phyloP scores from a whole-genome alignment of 2,113 vertebrate genomes.

The Limanda limanda region DNA sequence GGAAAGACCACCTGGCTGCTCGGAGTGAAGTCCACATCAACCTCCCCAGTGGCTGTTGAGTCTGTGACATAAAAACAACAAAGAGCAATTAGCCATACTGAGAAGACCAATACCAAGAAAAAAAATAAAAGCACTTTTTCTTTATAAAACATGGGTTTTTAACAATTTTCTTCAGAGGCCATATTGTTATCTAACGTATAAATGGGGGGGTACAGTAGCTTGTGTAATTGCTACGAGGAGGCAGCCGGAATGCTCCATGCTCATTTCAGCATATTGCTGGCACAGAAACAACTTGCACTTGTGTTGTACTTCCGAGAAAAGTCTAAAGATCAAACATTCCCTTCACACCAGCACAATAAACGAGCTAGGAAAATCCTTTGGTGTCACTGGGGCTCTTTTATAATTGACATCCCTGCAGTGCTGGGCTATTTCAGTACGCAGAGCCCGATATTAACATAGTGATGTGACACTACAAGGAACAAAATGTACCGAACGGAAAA shows the following conservation, averaged over 20 bases:
- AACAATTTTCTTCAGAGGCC: slow-evolving; percentile 33
- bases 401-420: slow-evolving; percentile 75
- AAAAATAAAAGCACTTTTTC: slow-evolving; percentile 1
- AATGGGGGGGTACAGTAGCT: slow-evolving; percentile 31
- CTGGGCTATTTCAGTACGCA: slow-evolving; percentile 68
- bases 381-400: slow-evolving; percentile 61
- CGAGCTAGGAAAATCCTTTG: slow-evolving; percentile 57
- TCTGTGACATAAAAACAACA: slow-evolving; percentile 62
- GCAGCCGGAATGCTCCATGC: slow-evolving; percentile 26
- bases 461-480: slow-evolving; percentile 42
- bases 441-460: slow-evolving; percentile 53
- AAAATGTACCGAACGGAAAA: slow-evolving; percentile 36
- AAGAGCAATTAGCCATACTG: slow-evolving; percentile 10
- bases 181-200: slow-evolving; percentile 52
- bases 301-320: slow-evolving; percentile 44
- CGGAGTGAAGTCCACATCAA: slow-evolving; percentile 58
- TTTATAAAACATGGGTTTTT: slow-evolving; percentile 14
- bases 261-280: slow-evolving; percentile 38
- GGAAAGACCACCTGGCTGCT: slow-evolving; percentile 53
- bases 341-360: slow-evolving; percentile 61
- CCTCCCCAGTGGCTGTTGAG: slow-evolving; percentile 54
- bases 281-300: slow-evolving; percentile 26
- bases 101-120: neutral
- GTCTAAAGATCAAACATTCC: slow-evolving; percentile 54
- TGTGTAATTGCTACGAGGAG: slow-evolving; percentile 64